Conservation (phyloP, 2,113 vertebrate genomes). For the Hiodon tergisus region DNA sequence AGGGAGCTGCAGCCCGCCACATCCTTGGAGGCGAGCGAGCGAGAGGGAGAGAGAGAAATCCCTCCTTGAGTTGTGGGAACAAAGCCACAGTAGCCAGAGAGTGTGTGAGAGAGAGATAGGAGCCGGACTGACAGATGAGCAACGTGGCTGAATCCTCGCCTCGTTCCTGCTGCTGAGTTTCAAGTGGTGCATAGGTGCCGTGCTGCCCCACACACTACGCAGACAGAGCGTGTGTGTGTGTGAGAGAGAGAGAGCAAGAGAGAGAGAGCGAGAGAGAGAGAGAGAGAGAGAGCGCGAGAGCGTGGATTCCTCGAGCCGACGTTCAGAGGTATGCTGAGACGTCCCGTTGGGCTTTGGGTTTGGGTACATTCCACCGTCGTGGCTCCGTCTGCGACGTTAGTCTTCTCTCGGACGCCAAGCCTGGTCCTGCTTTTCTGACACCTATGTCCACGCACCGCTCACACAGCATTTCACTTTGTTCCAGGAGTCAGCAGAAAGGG, state of each 20-base stretch:
- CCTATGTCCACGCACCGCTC: conserved; percentile 16
- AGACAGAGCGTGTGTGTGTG: no score
- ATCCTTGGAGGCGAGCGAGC: conserved; percentile 41
- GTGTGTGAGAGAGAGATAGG: conserved; percentile 42
- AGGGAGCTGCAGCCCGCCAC: conserved; percentile 63
- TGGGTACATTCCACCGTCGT: not conserved
- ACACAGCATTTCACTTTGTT: conserved; percentile 41
- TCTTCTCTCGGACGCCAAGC: not conserved
- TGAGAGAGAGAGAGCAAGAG: not conserved
- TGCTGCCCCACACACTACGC: conserved; percentile 40
- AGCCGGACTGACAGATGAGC: conserved; percentile 61
- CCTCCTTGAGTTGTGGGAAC: conserved; percentile 15
- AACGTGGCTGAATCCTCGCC: conserved; percentile 51
- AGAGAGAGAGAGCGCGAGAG: conserved; percentile 36
- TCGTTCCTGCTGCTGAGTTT: conserved; percentile 45
- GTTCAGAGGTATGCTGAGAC: conserved; percentile 46
- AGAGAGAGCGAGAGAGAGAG: not conserved
- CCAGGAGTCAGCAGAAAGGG: conserved; percentile 46
- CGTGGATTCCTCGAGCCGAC: conserved; percentile 47
- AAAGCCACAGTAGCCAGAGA: conserved; percentile 33
- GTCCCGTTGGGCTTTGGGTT: conserved; percentile 14
- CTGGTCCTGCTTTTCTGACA: conserved; percentile 8
- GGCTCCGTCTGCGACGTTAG: conserved; percentile 11
- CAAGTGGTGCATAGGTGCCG: conserved; percentile 49
- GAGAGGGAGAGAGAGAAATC: conserved; percentile 16